Base-by-base conservation (phyloP, 1,140 invertebrate genomes). In the Amyelois transitella region DNA sequence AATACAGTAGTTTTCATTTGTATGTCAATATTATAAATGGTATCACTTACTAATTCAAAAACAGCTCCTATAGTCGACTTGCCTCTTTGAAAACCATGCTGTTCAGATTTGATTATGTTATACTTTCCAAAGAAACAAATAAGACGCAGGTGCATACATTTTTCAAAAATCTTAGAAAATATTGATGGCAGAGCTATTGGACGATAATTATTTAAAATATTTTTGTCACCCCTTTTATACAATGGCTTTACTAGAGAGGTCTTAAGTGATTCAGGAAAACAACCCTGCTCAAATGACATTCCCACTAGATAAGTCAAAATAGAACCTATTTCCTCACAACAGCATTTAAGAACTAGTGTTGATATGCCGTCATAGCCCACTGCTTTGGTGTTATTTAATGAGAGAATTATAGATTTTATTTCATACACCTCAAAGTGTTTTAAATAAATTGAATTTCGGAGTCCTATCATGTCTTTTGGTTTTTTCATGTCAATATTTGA, bases 121-220 rank as follows among this genome's bases (percentile, higher is more conserved):
- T 70, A 56, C 32, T 58, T 61, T 28, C 64, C 53, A 14, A 70
- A 22, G 55, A 58, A 73, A 18, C 60, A 25, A 10, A 48, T 17
- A 12, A 78, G 18, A 58, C 58, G 60, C 10, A 52, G 53, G 51
- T 65, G 54, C 20, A 69, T 51, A 19, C 65, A 58, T 48, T 61
- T 58, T 64, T 78, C 72, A 18, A 68, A 54, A 1, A 76, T 62
- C 57, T 76, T 78, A 25, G 65, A 62, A 18, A 67, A 58, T n/a
- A 53, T 51, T 8, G 70, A 58, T 17, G 71, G 14, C n/a, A 67
- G 38, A 48, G 59, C 62, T 44, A 72, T 60, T 24, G 70, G 73
- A 22, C 70, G 50, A 51, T 60, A 65, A n/a, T 71, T 66, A n/a
- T 47, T 45, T 18, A 47, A n/a, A 49, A 57, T 60, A 7, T 8